Conservation (phyloP, 2,797 vertebrate genomes). For the Chiroxiphia lanceolata region DNA sequence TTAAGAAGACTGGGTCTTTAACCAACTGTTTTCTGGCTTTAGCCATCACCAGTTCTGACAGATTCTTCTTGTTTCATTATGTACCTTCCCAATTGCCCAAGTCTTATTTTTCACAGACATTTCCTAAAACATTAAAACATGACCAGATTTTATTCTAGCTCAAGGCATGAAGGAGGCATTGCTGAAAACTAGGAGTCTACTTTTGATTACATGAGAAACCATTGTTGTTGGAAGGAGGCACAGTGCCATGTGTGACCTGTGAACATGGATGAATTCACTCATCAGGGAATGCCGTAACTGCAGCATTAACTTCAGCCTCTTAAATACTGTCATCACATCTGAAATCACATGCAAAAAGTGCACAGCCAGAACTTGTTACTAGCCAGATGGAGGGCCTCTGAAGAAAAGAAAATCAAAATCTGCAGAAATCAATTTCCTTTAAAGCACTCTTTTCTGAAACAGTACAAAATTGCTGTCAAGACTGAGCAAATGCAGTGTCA, state of each 20-base stretch:
- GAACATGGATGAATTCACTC: background rate
- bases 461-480: background rate
- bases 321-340: rapidly evolving
- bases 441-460: background rate
- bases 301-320: background rate
- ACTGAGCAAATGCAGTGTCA: background rate
- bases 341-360: background rate
- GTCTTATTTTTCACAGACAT: background rate
- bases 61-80: background rate
- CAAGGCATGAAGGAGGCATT: background rate
- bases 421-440: background rate
- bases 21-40: background rate
- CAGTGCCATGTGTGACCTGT: rapidly evolving
- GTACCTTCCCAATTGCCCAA: background rate
- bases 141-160: background rate
- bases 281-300: background rate
- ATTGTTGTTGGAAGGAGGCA: background rate
- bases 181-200: background rate
- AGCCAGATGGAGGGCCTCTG: background rate
- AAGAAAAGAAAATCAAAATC: background rate
- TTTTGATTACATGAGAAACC: background rate
- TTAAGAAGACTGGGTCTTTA: background rate
- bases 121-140: background rate
- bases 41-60: background rate
- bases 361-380: background rate